Evolutionary conservation across 35 echinoderm and acorn worm species (phyloP).

Genomic region (Lytechinus variegatus): DNA sequence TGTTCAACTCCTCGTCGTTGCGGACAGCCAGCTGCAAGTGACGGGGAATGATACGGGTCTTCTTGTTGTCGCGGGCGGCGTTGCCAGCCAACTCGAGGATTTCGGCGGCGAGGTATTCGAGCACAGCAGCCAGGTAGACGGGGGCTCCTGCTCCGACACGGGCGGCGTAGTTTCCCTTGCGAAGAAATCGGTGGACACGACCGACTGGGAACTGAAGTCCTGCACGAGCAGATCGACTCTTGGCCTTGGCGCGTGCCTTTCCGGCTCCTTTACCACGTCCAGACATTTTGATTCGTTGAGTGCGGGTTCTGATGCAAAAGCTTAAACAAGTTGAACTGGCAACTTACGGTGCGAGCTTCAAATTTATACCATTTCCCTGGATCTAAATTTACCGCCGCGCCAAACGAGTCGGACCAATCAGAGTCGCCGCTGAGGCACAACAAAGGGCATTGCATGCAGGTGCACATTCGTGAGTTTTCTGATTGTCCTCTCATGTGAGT

Average conservation of each 20-base stretch:
- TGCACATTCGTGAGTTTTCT: too few relatives aligned
- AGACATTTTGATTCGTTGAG: constrained; percentile 62
- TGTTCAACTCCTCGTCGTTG: constrained; percentile 91
- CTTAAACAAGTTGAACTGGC: too few relatives aligned
- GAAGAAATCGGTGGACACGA: constrained; percentile 46
- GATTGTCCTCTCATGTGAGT: too few relatives aligned
- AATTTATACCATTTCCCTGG: too few relatives aligned
- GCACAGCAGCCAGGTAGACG: constrained; percentile 79
- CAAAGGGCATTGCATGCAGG: too few relatives aligned
- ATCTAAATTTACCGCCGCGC: too few relatives aligned
- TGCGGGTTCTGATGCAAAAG: not conserved
- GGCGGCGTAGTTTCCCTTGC: constrained; percentile 68
- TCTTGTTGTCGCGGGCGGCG: constrained; percentile 94
- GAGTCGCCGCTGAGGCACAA: too few relatives aligned
- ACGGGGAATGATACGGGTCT: constrained; percentile 78
- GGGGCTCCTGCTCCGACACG: constrained; percentile 74
- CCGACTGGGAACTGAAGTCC: not conserved
- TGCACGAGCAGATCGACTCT: constrained; percentile 63
- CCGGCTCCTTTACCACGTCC: constrained; percentile 69
- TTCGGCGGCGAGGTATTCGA: constrained; percentile 86
- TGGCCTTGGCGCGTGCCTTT: constrained; percentile 58
- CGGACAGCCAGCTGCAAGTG: constrained; percentile 89
- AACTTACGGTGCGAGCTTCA: too few relatives aligned
- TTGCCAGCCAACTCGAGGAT: constrained; percentile 92
- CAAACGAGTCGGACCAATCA: too few relatives aligned